Percentiles rank a stretch among this genome's conserved stretches.
These are phyloP conservation scores for Euura saliciscinereae DNA, from an alignment of 1,140 invertebrate species.

Conservation along the genomic window DNA sequence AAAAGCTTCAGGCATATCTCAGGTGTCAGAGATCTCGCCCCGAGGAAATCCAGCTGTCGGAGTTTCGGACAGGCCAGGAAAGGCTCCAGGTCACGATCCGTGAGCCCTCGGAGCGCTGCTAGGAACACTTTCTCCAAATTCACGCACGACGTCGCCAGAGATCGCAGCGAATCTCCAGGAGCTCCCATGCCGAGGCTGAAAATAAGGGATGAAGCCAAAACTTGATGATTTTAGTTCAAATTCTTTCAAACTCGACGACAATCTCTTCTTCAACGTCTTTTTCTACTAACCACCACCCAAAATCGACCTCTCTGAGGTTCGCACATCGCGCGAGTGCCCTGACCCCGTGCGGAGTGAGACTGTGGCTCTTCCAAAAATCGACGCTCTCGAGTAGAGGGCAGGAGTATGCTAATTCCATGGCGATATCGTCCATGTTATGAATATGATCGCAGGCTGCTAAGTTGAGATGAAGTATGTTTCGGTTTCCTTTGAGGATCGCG, in stretches of 20 bases:
- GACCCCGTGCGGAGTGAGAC: slow-evolving; percentile 74
- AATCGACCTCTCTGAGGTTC: slow-evolving; percentile 80
- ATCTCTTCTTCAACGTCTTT: neutral
- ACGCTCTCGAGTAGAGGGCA: slow-evolving; percentile 74
- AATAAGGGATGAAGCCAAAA: slow-evolving; percentile 16
- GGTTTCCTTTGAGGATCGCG: slow-evolving; percentile 70
- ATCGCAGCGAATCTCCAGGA: slow-evolving; percentile 58
- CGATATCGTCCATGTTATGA: slow-evolving; percentile 74
- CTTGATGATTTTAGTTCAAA: neutral
- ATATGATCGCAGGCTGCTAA: slow-evolving; percentile 64
- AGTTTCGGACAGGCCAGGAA: slow-evolving; percentile 70
- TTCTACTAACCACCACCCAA: slow-evolving; percentile 85
- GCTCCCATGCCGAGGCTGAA: slow-evolving; percentile 57
- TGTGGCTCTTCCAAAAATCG: slow-evolving; percentile 86
- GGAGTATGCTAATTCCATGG: slow-evolving; percentile 66
- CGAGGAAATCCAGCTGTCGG: slow-evolving; percentile 83
- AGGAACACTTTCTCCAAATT: slow-evolving; percentile 78
- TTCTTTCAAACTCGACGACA: slow-evolving; percentile 2
- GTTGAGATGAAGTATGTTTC: slow-evolving; percentile 74
- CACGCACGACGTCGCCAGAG: slow-evolving; percentile 63
- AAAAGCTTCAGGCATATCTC: slow-evolving; percentile 72
- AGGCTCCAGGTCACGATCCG: slow-evolving; percentile 75
- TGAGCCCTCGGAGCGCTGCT: slow-evolving; percentile 77
- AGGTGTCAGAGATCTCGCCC: slow-evolving; percentile 74
- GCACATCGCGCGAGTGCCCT: slow-evolving; percentile 70